A percentile compares a stretch with the other conserved stretches of the same genome.
These are phyloP conservation scores for Globodera rostochiensis DNA, from an alignment of 1,140 invertebrate species.

Conservation along the genomic window DNA sequence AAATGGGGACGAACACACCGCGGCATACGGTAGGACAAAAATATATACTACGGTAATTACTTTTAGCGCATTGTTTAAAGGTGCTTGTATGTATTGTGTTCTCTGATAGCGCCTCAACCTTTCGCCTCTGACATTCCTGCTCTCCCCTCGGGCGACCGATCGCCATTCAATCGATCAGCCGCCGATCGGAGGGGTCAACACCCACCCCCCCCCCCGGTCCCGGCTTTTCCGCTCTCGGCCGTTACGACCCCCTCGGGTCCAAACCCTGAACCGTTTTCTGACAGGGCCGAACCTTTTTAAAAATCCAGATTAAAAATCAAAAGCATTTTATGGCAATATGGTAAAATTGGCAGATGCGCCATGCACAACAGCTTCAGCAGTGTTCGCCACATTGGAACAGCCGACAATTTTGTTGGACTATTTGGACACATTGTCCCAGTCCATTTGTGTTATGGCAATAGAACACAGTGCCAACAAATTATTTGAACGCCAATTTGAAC, in stretches of 20 bases:
- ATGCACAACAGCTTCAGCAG: neutral
- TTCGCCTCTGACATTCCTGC: no score
- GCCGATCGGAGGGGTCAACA: no score
- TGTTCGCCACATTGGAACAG: neutral
- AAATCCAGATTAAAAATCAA: neutral
- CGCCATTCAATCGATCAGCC: no score
- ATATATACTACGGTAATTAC: neutral
- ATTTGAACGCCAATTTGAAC: neutral
- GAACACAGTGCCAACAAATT: slow-evolving; percentile 20
- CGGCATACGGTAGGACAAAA: slow-evolving; percentile 9
- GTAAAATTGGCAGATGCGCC: neutral
- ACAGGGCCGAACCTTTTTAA: no score
- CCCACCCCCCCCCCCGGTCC: no score
- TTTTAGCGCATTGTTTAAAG: neutral
- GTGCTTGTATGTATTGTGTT: no score
- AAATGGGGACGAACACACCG: neutral
- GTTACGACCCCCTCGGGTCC: no score
- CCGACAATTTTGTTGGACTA: slow-evolving; percentile 9
- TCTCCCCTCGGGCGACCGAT: no score
- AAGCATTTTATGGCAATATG: slow-evolving; percentile 2
- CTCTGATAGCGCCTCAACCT: no score
- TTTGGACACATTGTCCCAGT: slow-evolving; percentile 18
- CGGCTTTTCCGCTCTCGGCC: no score
- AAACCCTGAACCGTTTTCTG: no score
- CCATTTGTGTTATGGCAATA: slow-evolving; percentile 30